phyloP scores from a whole-genome alignment of 2,113 vertebrate species.

The Spea bombifrons region DNA sequence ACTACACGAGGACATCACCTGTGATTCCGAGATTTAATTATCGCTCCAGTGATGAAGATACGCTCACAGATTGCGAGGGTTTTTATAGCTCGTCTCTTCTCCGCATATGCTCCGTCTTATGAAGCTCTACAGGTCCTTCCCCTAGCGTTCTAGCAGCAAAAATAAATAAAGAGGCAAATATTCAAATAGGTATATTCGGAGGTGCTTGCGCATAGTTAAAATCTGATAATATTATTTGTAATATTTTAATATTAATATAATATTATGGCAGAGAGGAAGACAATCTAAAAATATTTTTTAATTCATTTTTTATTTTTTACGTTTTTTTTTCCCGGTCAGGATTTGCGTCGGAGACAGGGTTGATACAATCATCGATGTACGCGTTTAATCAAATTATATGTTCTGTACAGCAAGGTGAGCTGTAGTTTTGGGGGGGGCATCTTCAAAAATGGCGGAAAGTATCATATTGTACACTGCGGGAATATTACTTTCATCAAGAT shows the following conservation, averaged over 20 bases:
- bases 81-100: conserved; percentile 68
- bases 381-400: too few species aligned
- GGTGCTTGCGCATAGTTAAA: too few species aligned
- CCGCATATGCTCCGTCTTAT: conserved; percentile 39
- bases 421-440: too few species aligned
- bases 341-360: too few species aligned
- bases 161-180: not conserved
- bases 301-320: not conserved
- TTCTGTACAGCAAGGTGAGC: too few species aligned
- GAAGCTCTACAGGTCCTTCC: conserved; percentile 8
- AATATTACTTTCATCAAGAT: too few species aligned
- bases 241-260: not conserved
- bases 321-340: not conserved
- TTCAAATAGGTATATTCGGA: not conserved
- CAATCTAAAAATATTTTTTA: not conserved
- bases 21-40: conserved; percentile 83
- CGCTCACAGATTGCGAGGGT: conserved; percentile 70
- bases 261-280: not conserved
- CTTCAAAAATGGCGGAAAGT: too few species aligned
- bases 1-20: conserved; percentile 77
- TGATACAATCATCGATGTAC: too few species aligned
- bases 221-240: not conserved
- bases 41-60: conserved; percentile 76
- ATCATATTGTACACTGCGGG: too few species aligned
- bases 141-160: not conserved